Conservation (phyloP, 2,113 vertebrate genomes). For the Muscicapa adusta region DNA sequence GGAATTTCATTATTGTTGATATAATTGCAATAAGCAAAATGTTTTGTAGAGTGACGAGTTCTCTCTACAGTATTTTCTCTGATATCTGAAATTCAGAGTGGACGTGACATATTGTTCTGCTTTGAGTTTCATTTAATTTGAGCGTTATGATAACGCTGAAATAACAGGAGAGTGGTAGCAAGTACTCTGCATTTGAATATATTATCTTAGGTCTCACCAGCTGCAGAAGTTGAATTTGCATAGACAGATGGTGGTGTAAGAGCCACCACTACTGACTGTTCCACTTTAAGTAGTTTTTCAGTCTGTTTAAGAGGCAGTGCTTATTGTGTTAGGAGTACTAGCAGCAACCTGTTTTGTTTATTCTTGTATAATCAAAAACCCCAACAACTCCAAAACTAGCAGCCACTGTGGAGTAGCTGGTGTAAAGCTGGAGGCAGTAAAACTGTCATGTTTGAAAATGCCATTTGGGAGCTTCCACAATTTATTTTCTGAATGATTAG, state of each 20-base stretch:
- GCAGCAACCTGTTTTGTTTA: neutral
- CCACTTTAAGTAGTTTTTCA: neutral
- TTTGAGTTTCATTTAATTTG: neutral
- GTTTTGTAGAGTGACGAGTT: neutral
- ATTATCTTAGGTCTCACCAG: neutral
- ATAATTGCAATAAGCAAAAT: neutral
- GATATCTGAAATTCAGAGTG: neutral
- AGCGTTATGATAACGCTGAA: neutral
- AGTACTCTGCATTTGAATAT: neutral
- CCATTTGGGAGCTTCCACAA: neutral
- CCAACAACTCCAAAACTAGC: neutral
- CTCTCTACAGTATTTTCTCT: neutral
- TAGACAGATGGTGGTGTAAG: neutral
- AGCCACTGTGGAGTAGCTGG: neutral
- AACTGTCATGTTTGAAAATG: conserved; percentile 8
- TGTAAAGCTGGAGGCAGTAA: neutral
- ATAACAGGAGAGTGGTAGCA: neutral
- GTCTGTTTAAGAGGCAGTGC: neutral
- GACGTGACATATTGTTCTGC: neutral
- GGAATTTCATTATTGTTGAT: neutral
- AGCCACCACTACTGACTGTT: neutral
- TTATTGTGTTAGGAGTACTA: neutral
- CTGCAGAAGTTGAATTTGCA: neutral
- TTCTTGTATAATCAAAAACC: neutral
- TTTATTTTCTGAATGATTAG: conserved; percentile 40